phyloP scores from a whole-genome alignment of 1,140 invertebrate genomes.

The Triops longicaudatus region DNA sequence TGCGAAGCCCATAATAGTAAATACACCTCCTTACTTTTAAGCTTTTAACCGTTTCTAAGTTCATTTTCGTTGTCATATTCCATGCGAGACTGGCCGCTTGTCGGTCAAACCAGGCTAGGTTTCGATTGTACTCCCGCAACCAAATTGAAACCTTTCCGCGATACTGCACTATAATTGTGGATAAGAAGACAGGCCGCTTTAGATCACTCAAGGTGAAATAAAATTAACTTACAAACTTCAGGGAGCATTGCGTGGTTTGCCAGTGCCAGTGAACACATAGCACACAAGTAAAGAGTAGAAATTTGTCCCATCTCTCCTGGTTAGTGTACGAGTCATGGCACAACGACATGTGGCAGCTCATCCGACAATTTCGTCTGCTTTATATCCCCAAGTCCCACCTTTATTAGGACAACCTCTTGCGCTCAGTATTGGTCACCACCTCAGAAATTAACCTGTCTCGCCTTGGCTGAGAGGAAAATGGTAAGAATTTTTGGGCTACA shows the following conservation, averaged over 20 bases:
- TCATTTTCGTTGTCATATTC: background rate
- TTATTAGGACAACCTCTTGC: background rate
- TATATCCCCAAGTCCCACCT: background rate
- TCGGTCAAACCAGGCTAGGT: background rate
- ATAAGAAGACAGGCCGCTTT: background rate
- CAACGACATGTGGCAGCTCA: background rate
- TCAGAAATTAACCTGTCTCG: background rate
- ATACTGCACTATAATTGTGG: background rate
- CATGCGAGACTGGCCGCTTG: background rate
- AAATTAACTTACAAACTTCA: background rate
- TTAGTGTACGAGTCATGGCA: background rate
- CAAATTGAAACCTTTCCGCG: background rate
- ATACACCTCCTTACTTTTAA: background rate
- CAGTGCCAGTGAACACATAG: background rate
- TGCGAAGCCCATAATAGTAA: background rate
- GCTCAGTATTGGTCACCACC: constrained; percentile 3
- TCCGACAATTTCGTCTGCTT: background rate
- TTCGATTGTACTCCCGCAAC: background rate
- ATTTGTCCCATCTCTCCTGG: constrained; percentile 9
- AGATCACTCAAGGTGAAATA: background rate
- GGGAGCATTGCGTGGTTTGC: background rate
- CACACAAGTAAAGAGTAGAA: background rate
- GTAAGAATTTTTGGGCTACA: background rate
- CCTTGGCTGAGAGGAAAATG: background rate
- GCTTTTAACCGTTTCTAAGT: background rate